phyloP scores from a whole-genome alignment of 2,797 vertebrate genomes.

The Halcyon chelicuti region DNA sequence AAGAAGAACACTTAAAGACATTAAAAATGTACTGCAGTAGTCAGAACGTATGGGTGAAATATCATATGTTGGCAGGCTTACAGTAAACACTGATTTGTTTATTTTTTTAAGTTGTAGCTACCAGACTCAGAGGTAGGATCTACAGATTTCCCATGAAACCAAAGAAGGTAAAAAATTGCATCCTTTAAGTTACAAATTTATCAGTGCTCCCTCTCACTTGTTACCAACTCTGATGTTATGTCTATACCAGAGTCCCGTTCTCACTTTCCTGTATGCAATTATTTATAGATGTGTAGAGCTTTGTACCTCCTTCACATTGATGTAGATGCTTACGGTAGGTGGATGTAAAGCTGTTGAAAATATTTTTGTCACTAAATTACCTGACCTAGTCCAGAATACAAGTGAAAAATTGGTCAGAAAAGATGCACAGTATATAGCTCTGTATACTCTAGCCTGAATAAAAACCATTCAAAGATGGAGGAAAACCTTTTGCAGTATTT shows the following conservation, averaged over 20 bases:
- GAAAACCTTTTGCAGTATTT: not conserved
- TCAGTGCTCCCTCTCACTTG: not conserved
- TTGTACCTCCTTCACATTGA: not conserved
- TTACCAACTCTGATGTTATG: not conserved
- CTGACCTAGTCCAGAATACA: not conserved
- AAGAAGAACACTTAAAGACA: not conserved
- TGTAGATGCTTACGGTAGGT: not conserved
- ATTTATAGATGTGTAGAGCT: not conserved
- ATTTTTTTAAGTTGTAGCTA: not conserved
- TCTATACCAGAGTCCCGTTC: not conserved
- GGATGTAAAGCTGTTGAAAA: not conserved
- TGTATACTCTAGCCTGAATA: not conserved
- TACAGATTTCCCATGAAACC: not conserved
- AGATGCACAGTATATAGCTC: not conserved
- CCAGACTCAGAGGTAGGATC: not conserved
- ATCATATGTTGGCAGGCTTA: not conserved
- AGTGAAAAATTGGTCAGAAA: not conserved
- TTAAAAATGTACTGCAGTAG: not conserved
- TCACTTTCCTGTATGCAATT: not conserved
- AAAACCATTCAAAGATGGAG: not conserved
- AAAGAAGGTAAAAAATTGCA: not conserved
- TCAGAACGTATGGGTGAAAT: constrained; percentile 21
- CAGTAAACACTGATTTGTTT: not conserved
- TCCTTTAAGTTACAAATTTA: not conserved
- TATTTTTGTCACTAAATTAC: not conserved